Evolutionary conservation across 2,113 vertebrate species (phyloP), one percentile per base, ranked within the genome.

Genomic region (Syngnathus scovelli): DNA sequence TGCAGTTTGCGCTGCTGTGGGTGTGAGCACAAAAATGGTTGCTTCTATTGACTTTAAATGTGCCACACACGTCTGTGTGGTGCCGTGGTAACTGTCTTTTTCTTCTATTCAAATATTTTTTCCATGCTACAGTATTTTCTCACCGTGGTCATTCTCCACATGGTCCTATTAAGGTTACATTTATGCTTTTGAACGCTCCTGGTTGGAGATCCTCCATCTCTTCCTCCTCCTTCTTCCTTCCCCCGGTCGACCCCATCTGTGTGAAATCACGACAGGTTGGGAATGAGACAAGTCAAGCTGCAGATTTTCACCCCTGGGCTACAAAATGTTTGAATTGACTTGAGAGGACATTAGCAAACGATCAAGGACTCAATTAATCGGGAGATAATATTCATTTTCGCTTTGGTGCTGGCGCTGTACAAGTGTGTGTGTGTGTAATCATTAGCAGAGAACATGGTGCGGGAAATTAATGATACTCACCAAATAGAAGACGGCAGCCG

Each of bases 391-490:
- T 71, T 69, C 19, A 44, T 68, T 63, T 48, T 59, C 6, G 2
- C 1, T 9, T 61, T 37, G 33, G 21, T n/a, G 37, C 4, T 33
- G 5, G 0, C 65, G 38, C 19, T 43, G 4, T 37, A 27, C 36
- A 52, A 37, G 41, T 62, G 61, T 52, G 65, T 76, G 36, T 41
- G 75, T 19, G 58, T 54, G 64, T 41, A 76, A 69, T 78, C 75
- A 81, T 85, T 79, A 85, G 66, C 48, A 44, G 72, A 70, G 64
- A n/a, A 61, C 44, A 73, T 67, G 61, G 74, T 66, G 81, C 66
- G 64, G 70, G 67, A 65, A 19, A 83, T 80, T 83, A 81, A 85
- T 84, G 75, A 84, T 66, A 76, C 13, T 51, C 23, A 19, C 51
- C 64, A 77, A 76, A 67, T 61, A 49, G 68, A 68, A 67, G 78